Conservation (phyloP, 2,888 invertebrate genomes). For the Sminthurinus aureus region DNA sequence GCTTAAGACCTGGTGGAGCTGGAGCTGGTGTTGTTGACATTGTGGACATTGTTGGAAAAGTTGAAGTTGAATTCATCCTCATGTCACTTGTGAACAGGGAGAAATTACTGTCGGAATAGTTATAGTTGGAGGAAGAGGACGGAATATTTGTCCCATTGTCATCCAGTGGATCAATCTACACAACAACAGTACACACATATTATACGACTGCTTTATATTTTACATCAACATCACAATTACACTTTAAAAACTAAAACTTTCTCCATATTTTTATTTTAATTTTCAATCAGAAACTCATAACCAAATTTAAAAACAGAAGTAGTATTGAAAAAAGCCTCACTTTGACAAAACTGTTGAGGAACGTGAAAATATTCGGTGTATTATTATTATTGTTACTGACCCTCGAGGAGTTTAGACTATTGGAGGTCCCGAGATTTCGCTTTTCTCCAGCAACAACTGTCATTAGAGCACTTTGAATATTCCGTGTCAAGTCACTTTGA, state of each 20-base stretch:
- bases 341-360: not conserved
- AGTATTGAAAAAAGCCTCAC: not conserved
- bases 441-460: not conserved
- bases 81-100: not conserved
- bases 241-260: not conserved
- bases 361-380: not conserved
- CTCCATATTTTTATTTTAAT: too few species aligned
- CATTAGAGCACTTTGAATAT: not conserved
- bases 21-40: not conserved
- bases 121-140: not conserved
- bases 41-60: not conserved
- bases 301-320: too few species aligned
- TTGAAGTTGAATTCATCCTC: not conserved
- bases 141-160: not conserved
- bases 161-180: not conserved
- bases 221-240: not conserved
- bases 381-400: not conserved
- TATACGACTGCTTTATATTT: not conserved
- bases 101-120: not conserved
- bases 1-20: conserved; percentile 19
- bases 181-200: not conserved
- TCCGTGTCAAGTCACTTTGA: not conserved
- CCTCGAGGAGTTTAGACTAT: too few species aligned
- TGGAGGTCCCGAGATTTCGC: not conserved
- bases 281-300: too few species aligned